A percentile compares a stretch with the other conserved stretches of the same genome.
Evolutionary conservation across 2,797 vertebrate species (phyloP).

Genomic region (Cuculus canorus): DNA sequence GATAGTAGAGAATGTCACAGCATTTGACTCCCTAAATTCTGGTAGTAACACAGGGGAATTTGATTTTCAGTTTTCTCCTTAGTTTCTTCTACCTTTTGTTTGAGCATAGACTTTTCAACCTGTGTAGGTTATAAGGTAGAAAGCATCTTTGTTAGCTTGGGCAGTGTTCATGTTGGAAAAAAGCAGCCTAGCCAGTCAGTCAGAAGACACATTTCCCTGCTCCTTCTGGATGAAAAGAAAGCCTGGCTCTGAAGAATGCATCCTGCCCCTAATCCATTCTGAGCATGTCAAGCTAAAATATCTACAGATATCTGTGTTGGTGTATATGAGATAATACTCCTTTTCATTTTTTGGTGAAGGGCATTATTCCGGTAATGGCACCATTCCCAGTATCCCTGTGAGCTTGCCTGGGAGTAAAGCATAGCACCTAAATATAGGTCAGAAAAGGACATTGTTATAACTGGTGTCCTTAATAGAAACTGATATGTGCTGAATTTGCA

Average conservation of each 20-base stretch:
- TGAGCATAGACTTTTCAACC: not conserved
- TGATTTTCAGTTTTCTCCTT: not conserved
- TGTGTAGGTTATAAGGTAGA: not conserved
- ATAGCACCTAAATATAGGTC: conserved; percentile 39
- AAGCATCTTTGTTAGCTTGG: not conserved
- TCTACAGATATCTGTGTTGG: not conserved
- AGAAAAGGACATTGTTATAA: conserved; percentile 58
- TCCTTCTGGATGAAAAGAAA: not conserved
- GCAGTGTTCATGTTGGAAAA: not conserved
- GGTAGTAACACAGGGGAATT: not conserved
- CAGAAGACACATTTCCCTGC: not conserved
- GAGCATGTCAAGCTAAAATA: not conserved
- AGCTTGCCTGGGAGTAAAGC: not conserved
- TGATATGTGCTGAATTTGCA: conserved; percentile 79
- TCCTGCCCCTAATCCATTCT: not conserved
- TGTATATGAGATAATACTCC: not conserved
- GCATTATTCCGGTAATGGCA: not conserved
- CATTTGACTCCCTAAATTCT: not conserved
- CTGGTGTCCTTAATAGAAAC: conserved; percentile 77
- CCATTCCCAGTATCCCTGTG: not conserved
- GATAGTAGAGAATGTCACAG: not conserved
- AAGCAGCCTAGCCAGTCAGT: not conserved
- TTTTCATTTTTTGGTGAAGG: not conserved
- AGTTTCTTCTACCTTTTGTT: not conserved
- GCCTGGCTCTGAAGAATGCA: not conserved